Evolutionary conservation across 2,113 vertebrate genomes (phyloP), one percentile per base, ranked within the genome.

Genomic region (Psammodynastes pulverulentus): DNA sequence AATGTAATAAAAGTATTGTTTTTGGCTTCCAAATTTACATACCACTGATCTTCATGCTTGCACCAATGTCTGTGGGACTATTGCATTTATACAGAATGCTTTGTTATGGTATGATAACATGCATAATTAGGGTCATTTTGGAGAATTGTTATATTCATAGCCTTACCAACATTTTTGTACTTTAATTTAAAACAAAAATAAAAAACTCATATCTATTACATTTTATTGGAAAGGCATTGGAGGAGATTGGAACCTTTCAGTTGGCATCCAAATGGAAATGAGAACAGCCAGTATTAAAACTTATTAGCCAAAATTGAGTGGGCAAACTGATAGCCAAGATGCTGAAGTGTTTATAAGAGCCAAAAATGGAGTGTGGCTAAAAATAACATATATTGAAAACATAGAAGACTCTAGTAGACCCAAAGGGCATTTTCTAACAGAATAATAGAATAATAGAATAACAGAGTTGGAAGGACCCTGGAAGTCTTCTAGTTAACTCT

Each of bases 181-280:
- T 15, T 49, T 34, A 29, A 5, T 43, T 24, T 8, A 15, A 4
- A 4, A 45, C 48, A 49, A 45, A 39, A n/a, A n/a, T n/a, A n/a
- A n/a, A n/a, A n/a, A 62, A 58, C 9, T 23, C n/a, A 49, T n/a
- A 48, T 2, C 45, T 51, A 45, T 92, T 52, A 86, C 43, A 89
- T 92, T 88, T 92, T 89, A 87, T 89, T 52, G 52, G 87, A 89
- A 92, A 6, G 26, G 29, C 84, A 19, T 58, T 10, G 56, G 85
- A 43, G 51, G 43, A 53, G 13, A 48, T 92, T 89, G 49, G 21
- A 67, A 29, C 85, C 67, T 89, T 92, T 72, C 19, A 49, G 67
- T 89, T 92, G 87, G 87, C 87, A 89, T 49, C 39, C 45, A 56
- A 9, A 34, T 85, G 72, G 91, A 92, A 92, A 89, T 89, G 84